phyloP scores from a whole-genome alignment of 2,113 vertebrate genomes.

The Rhineura floridana region DNA sequence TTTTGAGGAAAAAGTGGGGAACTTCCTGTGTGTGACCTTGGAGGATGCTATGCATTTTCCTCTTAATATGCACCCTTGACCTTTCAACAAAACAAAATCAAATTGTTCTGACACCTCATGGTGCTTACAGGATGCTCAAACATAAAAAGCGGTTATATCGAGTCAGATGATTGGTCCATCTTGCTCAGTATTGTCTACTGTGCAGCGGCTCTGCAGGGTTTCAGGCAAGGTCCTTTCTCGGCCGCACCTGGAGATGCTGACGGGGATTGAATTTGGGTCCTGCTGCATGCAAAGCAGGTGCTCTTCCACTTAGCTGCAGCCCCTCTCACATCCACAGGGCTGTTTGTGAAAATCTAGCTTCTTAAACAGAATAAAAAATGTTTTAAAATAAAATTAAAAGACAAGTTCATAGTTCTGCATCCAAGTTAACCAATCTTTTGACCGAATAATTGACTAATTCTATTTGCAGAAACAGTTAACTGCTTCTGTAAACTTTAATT shows the following conservation, averaged over 20 bases:
- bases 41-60: neutral
- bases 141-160: too few relatives aligned
- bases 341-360: neutral
- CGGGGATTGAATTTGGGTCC: too few relatives aligned
- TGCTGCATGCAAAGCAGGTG: too few relatives aligned
- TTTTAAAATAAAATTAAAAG: neutral
- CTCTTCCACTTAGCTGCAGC: too few relatives aligned
- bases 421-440: neutral
- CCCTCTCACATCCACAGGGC: too few relatives aligned
- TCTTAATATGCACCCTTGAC: constrained; percentile 12
- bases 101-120: neutral
- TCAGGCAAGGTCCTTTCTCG: too few relatives aligned
- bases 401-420: neutral
- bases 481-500: neutral
- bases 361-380: neutral
- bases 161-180: too few relatives aligned
- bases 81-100: neutral
- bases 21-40: too few relatives aligned
- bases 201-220: too few relatives aligned
- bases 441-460: neutral
- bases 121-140: neutral
- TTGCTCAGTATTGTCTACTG: too few relatives aligned
- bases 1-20: neutral
- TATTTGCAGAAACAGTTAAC: neutral
- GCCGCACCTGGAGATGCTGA: too few relatives aligned